These are phyloP conservation scores for Sorex maritimensis DNA, from an alignment of 2,797 vertebrate genomes.

Conservation along the genomic window DNA sequence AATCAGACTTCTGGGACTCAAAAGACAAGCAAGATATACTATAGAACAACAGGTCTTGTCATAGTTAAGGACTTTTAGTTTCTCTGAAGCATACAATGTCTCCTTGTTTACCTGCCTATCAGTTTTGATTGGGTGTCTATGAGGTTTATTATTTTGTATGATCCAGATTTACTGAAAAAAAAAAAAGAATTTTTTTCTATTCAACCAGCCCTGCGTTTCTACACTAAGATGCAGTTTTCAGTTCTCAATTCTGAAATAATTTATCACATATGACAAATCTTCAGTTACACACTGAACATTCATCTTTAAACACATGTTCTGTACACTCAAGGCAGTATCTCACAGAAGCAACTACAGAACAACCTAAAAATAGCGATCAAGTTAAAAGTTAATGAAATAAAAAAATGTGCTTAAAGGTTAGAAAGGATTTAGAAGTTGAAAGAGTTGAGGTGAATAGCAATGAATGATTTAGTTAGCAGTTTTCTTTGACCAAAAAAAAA, in stretches of 20 bases:
- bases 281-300: neutral
- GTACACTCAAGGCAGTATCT: neutral
- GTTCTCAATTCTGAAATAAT: constrained; percentile 25
- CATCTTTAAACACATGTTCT: neutral
- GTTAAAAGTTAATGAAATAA: neutral
- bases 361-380: neutral
- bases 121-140: neutral
- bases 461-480: constrained; percentile 83
- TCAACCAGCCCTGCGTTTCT: neutral
- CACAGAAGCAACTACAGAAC: neutral
- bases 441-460: constrained; percentile 67
- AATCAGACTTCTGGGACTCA: neutral
- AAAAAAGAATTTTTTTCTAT: neutral
- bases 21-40: neutral
- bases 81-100: neutral
- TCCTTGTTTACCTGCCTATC: neutral
- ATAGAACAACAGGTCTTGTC: neutral
- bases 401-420: constrained; percentile 47
- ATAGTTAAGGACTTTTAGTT: neutral
- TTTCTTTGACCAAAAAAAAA: constrained; percentile 71
- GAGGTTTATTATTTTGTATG: neutral
- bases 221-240: neutral
- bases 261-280: neutral
- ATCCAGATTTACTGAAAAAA: neutral
- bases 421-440: constrained; percentile 50